Percentiles rank a stretch among this genome's conserved stretches.
phyloP scores from a whole-genome alignment of 2,113 vertebrate species.

The Oreotrochilus melanogaster region DNA sequence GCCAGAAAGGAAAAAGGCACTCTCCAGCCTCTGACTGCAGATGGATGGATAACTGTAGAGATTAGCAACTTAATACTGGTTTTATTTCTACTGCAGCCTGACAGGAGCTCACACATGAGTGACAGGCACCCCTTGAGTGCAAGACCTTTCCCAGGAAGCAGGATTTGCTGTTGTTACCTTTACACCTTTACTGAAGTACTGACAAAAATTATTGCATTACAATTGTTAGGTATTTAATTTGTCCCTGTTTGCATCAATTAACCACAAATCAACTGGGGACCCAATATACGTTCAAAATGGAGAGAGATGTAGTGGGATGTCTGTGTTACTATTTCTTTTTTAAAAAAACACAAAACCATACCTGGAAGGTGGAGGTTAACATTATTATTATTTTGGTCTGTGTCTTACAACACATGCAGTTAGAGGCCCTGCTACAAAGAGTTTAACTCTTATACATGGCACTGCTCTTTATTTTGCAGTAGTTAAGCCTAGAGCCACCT shows the following conservation, averaged over 20 bases:
- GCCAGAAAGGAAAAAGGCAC: background rate
- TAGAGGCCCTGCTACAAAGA: background rate
- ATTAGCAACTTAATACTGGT: background rate
- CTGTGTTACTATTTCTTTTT: background rate
- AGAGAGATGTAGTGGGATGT: background rate
- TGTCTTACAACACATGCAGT: background rate
- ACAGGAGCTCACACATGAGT: background rate
- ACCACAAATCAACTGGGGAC: background rate
- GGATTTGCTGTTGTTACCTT: background rate
- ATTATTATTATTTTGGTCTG: background rate
- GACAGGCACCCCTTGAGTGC: background rate
- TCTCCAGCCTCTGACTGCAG: background rate
- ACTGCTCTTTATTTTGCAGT: background rate
- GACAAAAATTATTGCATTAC: background rate
- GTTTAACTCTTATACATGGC: background rate
- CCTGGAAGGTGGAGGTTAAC: background rate
- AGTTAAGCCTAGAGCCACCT: background rate
- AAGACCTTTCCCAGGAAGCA: background rate
- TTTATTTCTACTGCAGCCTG: background rate
- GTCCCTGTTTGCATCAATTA: constrained; percentile 33
- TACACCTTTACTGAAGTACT: background rate
- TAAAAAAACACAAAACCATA: background rate
- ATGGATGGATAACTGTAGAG: background rate
- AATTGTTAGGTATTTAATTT: background rate
- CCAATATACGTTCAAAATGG: background rate